phyloP scores from a whole-genome alignment of 2,113 vertebrate species.

The Oryzias curvinotus region DNA sequence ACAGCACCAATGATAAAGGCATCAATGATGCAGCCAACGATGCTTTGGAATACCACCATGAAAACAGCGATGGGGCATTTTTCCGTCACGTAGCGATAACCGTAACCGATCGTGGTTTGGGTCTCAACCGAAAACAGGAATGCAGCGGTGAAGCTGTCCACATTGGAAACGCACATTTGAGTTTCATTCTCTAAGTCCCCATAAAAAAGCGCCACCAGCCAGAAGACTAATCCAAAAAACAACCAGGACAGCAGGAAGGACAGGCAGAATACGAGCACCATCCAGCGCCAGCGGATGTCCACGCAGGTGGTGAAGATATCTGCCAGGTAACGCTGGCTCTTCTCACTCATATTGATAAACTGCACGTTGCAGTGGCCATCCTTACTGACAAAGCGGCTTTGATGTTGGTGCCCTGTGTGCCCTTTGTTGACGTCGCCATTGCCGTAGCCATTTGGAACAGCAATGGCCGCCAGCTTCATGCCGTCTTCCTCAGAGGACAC shows the following conservation, averaged over 20 bases:
- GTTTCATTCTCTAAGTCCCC: slow-evolving; percentile 86
- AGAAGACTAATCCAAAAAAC: slow-evolving; percentile 94
- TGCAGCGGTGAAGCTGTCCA: slow-evolving; percentile 94
- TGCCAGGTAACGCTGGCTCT: slow-evolving; percentile 93
- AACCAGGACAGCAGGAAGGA: slow-evolving; percentile 94
- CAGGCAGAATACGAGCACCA: slow-evolving; percentile 94
- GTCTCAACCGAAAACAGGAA: slow-evolving; percentile 98
- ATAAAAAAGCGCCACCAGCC: slow-evolving; percentile 90
- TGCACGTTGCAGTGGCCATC: slow-evolving; percentile 96
- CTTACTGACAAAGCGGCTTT: slow-evolving; percentile 94
- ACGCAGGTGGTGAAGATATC: slow-evolving; percentile 98
- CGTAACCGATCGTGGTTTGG: slow-evolving; percentile 96
- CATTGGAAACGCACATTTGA: slow-evolving; percentile 89
- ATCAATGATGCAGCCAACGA: slow-evolving; percentile 95
- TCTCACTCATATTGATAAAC: slow-evolving; percentile 95
- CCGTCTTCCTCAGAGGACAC: slow-evolving; percentile 96
- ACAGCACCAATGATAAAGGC: slow-evolving; percentile 95
- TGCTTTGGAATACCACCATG: slow-evolving; percentile 96
- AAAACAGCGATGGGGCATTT: slow-evolving; percentile 93
- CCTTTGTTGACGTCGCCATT: slow-evolving; percentile 89
- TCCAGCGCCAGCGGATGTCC: slow-evolving; percentile 98
- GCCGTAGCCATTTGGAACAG: slow-evolving; percentile 90
- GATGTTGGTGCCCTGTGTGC: slow-evolving; percentile 81
- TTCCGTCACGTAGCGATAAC: slow-evolving; percentile 92
- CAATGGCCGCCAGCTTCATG: slow-evolving; percentile 91